Conservation (phyloP, 30 jellyfish, hydroid and myxozoan genomes). For the Pelagia noctiluca region DNA sequence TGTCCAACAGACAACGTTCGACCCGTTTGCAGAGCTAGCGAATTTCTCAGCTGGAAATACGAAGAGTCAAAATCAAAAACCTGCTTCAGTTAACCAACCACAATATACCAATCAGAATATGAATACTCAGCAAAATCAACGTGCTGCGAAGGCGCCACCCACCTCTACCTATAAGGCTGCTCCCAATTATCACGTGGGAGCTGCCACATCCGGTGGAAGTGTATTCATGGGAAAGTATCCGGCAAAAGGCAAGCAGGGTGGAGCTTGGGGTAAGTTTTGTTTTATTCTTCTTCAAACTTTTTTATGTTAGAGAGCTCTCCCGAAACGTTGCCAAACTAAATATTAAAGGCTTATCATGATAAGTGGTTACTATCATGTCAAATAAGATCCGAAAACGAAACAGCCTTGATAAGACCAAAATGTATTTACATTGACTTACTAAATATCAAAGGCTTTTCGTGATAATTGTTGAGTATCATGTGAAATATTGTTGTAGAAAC, state of each 20-base stretch:
- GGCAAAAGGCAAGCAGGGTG: constrained; percentile 58
- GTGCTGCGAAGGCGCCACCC: constrained; percentile 28
- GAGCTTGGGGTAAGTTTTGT: constrained; percentile 69
- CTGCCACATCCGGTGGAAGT: constrained; percentile 43
- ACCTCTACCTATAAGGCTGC: constrained; percentile 11
- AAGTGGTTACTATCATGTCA: too few relatives aligned
- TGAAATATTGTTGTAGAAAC: too few relatives aligned
- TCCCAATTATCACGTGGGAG: constrained; percentile 52
- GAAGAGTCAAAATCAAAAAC: constrained; percentile 22
- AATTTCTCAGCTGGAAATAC: constrained; percentile 36
- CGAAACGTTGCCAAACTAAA: too few relatives aligned
- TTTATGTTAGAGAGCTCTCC: too few relatives aligned
- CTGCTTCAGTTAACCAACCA: too few relatives aligned
- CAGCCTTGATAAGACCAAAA: too few relatives aligned
- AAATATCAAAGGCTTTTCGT: too few relatives aligned
- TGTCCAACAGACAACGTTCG: constrained; percentile 8
- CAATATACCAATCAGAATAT: not conserved
- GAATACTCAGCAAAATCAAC: constrained; percentile 13
- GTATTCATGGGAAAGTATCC: constrained; percentile 43
- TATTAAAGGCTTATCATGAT: too few relatives aligned
- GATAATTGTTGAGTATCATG: too few relatives aligned
- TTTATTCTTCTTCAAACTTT: too few relatives aligned
- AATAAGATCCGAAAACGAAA: too few relatives aligned
- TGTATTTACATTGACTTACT: too few relatives aligned
- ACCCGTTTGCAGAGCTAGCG: constrained; percentile 89